Base-by-base conservation (phyloP, 2,888 invertebrate species). In the Sarcophaga carnaria region DNA sequence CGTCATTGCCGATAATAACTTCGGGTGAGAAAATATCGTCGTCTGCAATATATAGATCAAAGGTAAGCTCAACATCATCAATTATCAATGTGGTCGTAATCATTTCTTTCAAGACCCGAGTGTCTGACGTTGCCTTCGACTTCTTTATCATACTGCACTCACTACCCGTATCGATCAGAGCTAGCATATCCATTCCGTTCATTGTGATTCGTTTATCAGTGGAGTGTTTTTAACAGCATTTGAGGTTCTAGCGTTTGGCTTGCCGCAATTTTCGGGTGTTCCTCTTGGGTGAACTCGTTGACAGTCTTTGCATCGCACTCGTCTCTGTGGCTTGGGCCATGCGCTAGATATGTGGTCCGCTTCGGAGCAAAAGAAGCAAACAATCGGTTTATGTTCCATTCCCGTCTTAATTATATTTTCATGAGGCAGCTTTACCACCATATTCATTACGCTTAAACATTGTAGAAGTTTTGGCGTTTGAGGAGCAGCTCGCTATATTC, bases 81-180 rank as follows among this genome's bases (percentile, higher is more conserved):
- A 20, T 20, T 20, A 20, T 20, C 20, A 20, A 20, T 20, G 20
- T 20, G 20, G 20, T 20, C 20, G 20, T 20, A 20, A 20, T 20
- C 20, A 20, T 20, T 20, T 27, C 27, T 5, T 5, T 27, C 27
- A 27, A 27, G 27, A 27, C 27, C 0, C 27, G 27, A 27, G 25
- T 25, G 25, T 2, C 25, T 25, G 27, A 27, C 10, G 3, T 20
- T 20, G 12, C 10, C 1, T 12, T 49, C 49, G 10, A 49, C 49
- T 3, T 49, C 11, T 49, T 49, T 49, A 49, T 37, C 60, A 60
- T 60, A 20, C 6, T 60, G 60, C 60, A 60, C 20, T 60, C 60
- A 60, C 60, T 86, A 14, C 75, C 64, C 4, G 72, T 83, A 67
- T 83, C 80, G 20, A 77, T 76, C 0, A 60, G 20, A n/a, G 86